These are phyloP conservation scores for Arctopsyche grandis DNA, from an alignment of 1,140 invertebrate genomes.

Conservation along the genomic window DNA sequence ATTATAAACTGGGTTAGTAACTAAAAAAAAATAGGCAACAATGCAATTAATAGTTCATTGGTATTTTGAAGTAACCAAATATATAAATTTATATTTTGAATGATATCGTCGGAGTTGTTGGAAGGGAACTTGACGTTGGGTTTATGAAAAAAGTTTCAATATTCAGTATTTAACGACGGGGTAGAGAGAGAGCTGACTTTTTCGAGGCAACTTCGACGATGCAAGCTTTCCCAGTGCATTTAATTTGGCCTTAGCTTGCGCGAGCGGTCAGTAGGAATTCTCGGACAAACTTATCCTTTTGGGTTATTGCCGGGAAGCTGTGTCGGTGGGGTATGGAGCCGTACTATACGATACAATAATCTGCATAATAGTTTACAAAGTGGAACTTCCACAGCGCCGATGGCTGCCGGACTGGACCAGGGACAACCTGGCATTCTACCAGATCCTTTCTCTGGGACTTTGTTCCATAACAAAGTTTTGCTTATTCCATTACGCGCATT, in stretches of 20 bases:
- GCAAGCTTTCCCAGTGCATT: conserved; percentile 36
- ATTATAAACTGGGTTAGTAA: too few species aligned
- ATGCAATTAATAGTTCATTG: too few species aligned
- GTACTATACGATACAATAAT: conserved; percentile 43
- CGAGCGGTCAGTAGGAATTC: conserved; percentile 37
- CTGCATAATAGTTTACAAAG: conserved; percentile 48
- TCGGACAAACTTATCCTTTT: conserved; percentile 41
- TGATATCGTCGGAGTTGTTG: not conserved
- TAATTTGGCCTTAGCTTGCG: conserved; percentile 20
- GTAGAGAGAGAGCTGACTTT: not conserved
- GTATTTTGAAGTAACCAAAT: too few species aligned
- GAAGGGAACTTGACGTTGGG: not conserved
- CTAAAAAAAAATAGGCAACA: too few species aligned
- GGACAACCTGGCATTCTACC: conserved; percentile 15
- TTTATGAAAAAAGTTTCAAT: conserved; percentile 17
- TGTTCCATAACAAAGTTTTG: not conserved
- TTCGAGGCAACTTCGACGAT: not conserved
- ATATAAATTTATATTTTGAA: not conserved
- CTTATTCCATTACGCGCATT: not conserved
- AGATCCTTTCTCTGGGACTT: not conserved
- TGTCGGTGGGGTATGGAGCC: not conserved
- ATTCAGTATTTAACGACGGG: not conserved
- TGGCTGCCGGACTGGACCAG: not conserved
- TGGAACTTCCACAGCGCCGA: conserved; percentile 31
- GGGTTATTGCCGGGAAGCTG: conserved; percentile 32